Percentiles rank a stretch among this genome's conserved stretches.
Evolutionary conservation across 2,888 invertebrate species (phyloP).

Genomic region (Gortyna flavago): DNA sequence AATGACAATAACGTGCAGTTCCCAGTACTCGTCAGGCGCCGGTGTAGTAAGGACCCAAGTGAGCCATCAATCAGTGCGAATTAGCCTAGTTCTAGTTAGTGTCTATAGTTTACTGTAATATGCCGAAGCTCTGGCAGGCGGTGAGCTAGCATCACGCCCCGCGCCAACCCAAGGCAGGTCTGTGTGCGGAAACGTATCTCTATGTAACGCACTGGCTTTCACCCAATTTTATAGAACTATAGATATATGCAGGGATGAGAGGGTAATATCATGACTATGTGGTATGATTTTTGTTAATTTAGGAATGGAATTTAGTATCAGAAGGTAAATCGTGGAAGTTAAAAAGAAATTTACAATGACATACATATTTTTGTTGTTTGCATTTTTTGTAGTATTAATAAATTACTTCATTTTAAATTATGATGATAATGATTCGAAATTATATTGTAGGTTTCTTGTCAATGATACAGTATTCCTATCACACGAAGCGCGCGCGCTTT

Average conservation of each 20-base stretch:
- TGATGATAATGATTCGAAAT: background rate
- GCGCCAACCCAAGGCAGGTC: constrained; percentile 88
- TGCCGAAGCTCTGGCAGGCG: constrained; percentile 82
- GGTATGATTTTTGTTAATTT: constrained; percentile 7
- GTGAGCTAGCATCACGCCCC: constrained; percentile 86
- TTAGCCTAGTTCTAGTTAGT: constrained; percentile 66
- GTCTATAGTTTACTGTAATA: constrained; percentile 84
- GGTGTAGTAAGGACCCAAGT: constrained; percentile 12
- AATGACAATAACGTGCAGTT: background rate
- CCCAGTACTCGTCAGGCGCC: background rate
- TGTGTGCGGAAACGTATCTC: constrained; percentile 84
- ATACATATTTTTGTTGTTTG: background rate
- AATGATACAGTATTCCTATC: background rate
- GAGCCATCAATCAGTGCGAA: constrained; percentile 57
- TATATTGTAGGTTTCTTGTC: background rate
- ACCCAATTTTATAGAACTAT: constrained; percentile 41
- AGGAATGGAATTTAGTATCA: background rate
- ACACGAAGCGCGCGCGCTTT: background rate
- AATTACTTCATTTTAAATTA: background rate
- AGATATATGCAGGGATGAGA: constrained; percentile 23
- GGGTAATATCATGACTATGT: constrained; percentile 19
- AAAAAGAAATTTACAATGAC: background rate
- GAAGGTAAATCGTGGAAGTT: background rate
- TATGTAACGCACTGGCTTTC: constrained; percentile 64
- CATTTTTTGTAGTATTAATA: background rate